Percentiles rank a stretch among this genome's conserved stretches.
Evolutionary conservation across 2,888 invertebrate genomes (phyloP).

Genomic region (Sycophila texana): DNA sequence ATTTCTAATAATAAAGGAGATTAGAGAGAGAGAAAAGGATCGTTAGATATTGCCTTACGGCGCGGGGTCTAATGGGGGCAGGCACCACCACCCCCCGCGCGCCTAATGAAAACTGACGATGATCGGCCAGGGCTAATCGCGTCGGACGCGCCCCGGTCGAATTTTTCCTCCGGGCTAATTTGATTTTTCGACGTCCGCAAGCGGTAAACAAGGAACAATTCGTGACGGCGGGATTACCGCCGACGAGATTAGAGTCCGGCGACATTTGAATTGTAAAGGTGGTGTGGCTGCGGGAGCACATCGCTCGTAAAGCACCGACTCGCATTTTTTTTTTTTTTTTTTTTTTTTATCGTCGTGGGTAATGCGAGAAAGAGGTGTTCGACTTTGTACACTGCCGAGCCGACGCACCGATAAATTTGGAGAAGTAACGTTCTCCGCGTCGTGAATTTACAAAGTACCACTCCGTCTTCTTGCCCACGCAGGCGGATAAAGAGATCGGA

Average conservation of each 20-base stretch:
- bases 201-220: conserved; percentile 38
- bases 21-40: conserved; percentile 39
- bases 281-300: background rate
- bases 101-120: conserved; percentile 49
- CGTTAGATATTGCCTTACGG: conserved; percentile 27
- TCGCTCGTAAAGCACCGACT: too few species aligned
- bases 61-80: background rate
- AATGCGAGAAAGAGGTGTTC: too few species aligned
- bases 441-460: too few species aligned
- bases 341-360: too few species aligned
- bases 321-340: too few species aligned
- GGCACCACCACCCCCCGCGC: background rate
- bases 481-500: too few species aligned
- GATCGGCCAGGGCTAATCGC: conserved; percentile 45
- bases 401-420: too few species aligned
- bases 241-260: background rate
- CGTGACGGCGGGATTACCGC: background rate
- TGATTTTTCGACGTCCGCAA: conserved; percentile 24
- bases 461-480: too few species aligned
- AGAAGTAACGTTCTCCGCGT: too few species aligned
- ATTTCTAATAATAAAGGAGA: conserved; percentile 57
- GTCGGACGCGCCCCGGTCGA: conserved; percentile 34
- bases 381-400: too few species aligned
- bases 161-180: conserved; percentile 42
- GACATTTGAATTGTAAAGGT: conserved; percentile 46